phyloP scores from a whole-genome alignment of 2,113 vertebrate genomes.

The Apteryx mantelli region DNA sequence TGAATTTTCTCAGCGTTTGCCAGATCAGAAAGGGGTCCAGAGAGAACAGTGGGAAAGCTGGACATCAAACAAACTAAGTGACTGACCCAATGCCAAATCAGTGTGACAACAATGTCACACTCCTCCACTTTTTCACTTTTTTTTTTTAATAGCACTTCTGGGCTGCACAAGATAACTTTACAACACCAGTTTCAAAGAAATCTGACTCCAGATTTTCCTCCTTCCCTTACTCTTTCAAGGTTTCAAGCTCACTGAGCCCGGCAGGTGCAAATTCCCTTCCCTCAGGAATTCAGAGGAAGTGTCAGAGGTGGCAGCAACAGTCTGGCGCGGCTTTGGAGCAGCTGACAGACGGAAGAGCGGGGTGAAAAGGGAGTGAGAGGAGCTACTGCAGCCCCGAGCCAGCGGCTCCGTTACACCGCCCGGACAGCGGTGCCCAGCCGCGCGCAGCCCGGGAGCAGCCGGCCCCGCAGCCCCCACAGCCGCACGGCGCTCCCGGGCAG shows the following conservation, averaged over 20 bases:
- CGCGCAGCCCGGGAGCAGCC: too few relatives aligned
- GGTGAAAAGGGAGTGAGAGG: too few relatives aligned
- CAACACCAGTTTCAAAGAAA: rapidly evolving
- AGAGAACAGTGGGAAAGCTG: rapidly evolving
- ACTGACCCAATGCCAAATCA: rapidly evolving
- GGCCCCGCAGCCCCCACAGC: neutral
- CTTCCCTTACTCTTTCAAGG: rapidly evolving
- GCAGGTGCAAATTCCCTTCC: too few relatives aligned
- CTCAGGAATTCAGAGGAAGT: rapidly evolving
- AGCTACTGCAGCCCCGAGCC: too few relatives aligned
- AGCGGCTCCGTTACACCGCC: too few relatives aligned
- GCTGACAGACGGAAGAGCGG: too few relatives aligned
- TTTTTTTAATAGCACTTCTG: rapidly evolving
- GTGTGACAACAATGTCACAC: too few relatives aligned
- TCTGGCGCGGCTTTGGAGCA: neutral
- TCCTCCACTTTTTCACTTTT: neutral
- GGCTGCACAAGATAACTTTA: neutral
- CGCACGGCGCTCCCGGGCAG: neutral
- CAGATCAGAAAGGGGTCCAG: rapidly evolving
- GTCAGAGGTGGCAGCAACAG: neutral
- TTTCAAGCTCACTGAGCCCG: too few relatives aligned
- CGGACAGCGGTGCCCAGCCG: too few relatives aligned
- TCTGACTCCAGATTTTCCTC: rapidly evolving
- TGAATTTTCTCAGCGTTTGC: rapidly evolving
- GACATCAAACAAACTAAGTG: neutral